phyloP scores from a whole-genome alignment of 2,797 vertebrate genomes.

The Myotis myotis region DNA sequence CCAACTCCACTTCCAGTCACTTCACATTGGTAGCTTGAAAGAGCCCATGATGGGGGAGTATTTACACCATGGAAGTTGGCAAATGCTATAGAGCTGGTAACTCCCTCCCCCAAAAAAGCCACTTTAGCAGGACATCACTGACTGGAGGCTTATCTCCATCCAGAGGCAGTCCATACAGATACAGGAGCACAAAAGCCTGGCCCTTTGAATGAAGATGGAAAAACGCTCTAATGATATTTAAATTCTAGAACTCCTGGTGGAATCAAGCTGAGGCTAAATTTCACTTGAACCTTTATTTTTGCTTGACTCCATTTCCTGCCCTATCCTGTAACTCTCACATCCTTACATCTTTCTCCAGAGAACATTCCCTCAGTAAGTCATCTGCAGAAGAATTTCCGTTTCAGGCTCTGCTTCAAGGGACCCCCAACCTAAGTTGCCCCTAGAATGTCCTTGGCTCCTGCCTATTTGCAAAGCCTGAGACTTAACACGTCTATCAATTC shows the following conservation, averaged over 20 bases:
- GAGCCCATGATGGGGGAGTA: background rate
- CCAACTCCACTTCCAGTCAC: background rate
- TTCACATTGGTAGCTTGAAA: background rate
- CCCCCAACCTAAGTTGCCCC: background rate
- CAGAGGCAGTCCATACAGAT: background rate
- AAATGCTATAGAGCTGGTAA: background rate
- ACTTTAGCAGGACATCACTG: background rate
- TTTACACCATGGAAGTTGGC: background rate
- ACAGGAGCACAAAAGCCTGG: background rate
- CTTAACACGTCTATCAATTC: background rate
- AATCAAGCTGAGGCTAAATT: background rate
- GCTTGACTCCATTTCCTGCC: background rate
- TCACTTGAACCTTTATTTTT: background rate
- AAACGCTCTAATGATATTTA: background rate
- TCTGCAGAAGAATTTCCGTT: background rate
- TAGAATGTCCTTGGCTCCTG: background rate
- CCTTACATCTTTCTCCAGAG: background rate
- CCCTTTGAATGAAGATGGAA: background rate
- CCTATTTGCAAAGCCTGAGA: background rate
- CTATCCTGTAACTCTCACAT: background rate
- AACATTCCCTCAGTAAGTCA: background rate
- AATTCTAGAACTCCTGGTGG: background rate
- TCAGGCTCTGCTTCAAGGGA: background rate
- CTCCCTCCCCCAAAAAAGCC: background rate
- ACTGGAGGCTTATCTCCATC: background rate